Evolutionary conservation across 2,113 vertebrate species (phyloP), one percentile per base, ranked within the genome.

Genomic region (Microtus montanus): DNA sequence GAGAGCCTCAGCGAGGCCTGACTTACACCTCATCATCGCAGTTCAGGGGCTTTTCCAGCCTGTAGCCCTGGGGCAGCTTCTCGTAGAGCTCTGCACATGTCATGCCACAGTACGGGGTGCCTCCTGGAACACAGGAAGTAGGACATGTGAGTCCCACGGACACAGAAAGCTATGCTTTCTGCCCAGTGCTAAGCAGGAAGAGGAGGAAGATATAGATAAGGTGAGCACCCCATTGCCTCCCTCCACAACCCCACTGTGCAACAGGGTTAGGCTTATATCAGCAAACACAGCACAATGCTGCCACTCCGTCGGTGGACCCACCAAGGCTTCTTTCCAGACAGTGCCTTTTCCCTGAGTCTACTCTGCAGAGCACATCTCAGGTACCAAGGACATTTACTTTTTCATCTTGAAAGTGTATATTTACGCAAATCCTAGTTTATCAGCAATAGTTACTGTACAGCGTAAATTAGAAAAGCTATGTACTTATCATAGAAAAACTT

Each of bases 21-120:
- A 98, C 99, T 98, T 98, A 99, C 99, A 99, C 99, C 96, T 99
- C 99, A 3, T 99, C 99, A 0, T 99, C 99, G 95, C 99, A 99
- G 97, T 99, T 99, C 28, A 99, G 98, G 15, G 99, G 99, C 88
- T 99, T 99, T 97, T 99, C 99, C 96, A 99, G 98, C 91, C 99
- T 98, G 97, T 99, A 99, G 54, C 99, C 99, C 97, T 99, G 99
- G 41, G 99, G 99, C 38, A 99, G 97, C 96, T 99, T 99, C 97
- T 99, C 99, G 0, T 99, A 99, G 54, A 99, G 99, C 80, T 99
- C 99, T 19, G 99, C 99, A 47, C 99, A 99, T 0, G 99, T 99
- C 99, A 99, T 99, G 38, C 99, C 99, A 54, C 99, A 99, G 88
- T 99, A 99, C 0, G 99, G 99, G 9, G 99, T 99, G 58, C 99